Base-by-base conservation (phyloP, 2,888 invertebrate genomes). In the Chymomyza amoena region DNA sequence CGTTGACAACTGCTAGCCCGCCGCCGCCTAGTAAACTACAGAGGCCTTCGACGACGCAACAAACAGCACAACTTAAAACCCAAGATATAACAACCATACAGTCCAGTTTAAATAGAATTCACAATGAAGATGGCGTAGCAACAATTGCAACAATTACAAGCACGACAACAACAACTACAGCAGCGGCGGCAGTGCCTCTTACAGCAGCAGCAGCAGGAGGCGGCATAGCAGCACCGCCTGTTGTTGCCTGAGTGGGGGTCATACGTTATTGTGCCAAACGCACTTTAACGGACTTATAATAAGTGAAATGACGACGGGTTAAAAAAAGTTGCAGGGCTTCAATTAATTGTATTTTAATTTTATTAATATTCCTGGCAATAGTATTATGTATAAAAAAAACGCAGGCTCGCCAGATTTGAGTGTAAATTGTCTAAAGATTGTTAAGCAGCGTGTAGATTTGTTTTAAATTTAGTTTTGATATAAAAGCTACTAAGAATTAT, bases 171-270 rank as follows among this genome's bases (percentile, higher is more conserved):
- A 20, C 20, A 50, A 45, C 39, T 45, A 50, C 67, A 20, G 39
- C 72, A 32, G 52, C 72, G 69, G 45, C 64, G 18, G 6, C 65
- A 50, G 18, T 13, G 25, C 9, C 25, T 7, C 32, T 32, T 32
- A 32, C 6, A 25, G 10, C 68, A 57, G 32, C 68, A 57, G 32
- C 76, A 61, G 68, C 78, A 68, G 64, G 78, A 28, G 77, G 80
- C 67, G 83, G 85, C 67, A 83, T 82, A 84, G 77, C 85, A 57
- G 87, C 87, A 66, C 89, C 89, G 16, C 89, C 89, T 36, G 90
- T 89, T 77, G 90, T 89, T 89, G 89, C 89, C 90, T 89, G 89
- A 89, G 89, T 89, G 89, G 89, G 89, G 89, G 89, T 89, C 66
- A 89, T 89, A 84, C 89, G 90, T 79, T 89, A 88, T 81, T 89